Percentiles rank a stretch among this genome's conserved stretches.
These are phyloP conservation scores for Morpho deidamia DNA, from an alignment of 2,888 invertebrate genomes.

Conservation along the genomic window DNA sequence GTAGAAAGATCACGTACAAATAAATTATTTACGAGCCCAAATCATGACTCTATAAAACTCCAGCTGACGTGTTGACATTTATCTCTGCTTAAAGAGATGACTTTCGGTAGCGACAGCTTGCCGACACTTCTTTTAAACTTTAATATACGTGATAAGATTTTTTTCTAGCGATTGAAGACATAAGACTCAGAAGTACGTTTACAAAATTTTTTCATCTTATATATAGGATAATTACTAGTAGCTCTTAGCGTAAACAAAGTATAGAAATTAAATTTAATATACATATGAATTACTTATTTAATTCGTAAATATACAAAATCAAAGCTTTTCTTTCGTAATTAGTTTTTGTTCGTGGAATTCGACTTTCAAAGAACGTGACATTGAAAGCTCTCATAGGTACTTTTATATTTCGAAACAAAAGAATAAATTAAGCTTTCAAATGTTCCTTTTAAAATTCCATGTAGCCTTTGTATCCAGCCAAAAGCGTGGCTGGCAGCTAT, in stretches of 20 bases:
- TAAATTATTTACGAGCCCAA: conserved; percentile 18
- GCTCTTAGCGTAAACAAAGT: too few relatives aligned
- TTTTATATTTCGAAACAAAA: background rate
- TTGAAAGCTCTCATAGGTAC: background rate
- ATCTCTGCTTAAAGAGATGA: background rate
- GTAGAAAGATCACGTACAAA: conserved; percentile 12
- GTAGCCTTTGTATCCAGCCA: conserved; percentile 1
- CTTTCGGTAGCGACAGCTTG: background rate
- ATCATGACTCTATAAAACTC: conserved; percentile 18
- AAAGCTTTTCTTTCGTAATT: too few relatives aligned
- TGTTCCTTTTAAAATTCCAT: conserved; percentile 2
- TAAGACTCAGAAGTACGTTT: too few relatives aligned
- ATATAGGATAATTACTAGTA: too few relatives aligned
- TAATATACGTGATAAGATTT: too few relatives aligned
- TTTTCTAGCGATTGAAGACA: too few relatives aligned
- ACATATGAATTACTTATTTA: too few relatives aligned
- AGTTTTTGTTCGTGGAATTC: too few relatives aligned
- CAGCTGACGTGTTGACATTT: conserved; percentile 13
- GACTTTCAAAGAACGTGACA: too few relatives aligned
- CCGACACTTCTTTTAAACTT: background rate
- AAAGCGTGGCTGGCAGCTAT: conserved; percentile 1
- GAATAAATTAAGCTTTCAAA: background rate
- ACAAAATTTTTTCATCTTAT: too few relatives aligned
- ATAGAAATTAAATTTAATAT: too few relatives aligned
- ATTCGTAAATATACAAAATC: too few relatives aligned